Base-by-base conservation (phyloP, 2,113 vertebrate genomes). In the Phrynosoma blainvillii region DNA sequence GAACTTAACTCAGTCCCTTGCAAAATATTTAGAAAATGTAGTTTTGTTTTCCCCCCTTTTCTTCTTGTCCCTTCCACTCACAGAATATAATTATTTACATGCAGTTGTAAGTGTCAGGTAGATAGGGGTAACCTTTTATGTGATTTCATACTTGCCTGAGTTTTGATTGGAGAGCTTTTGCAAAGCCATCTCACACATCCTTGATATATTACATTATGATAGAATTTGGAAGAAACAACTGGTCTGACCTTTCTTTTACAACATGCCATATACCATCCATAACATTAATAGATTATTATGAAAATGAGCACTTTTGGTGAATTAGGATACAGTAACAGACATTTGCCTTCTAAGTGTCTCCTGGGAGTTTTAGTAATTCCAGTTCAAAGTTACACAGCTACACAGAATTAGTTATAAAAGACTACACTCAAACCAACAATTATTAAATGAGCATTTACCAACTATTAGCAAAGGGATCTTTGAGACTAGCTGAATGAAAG, bases 221-320 rank as follows among this genome's bases (percentile, higher is more conserved):
- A 65, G 40, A 85, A 56, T 23, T 0, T 4, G 66, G 52, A 40
- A 82, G 88, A 86, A 21, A 0, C 66, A 86, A 89, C 36, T 84
- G 2, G 70, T 76, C 66, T 88, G 80, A 89, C 54, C 75, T 93
- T 93, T 90, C 42, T 89, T 92, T 91, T 88, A 82, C 23, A 82
- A 56, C 30, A 30, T 54, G 16, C 30, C 78, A 6, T 62, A 73
- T 42, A 36, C 25, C 59, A 52, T 0, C 2, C 66, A 13, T 47
- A 83, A 42, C 36, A 59, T 42, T 88, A 93, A 91, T 42, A 89
- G 56, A 84, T 85, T 87, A 90, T 40, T 88, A 76, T 30, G n/a
- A 74, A 92, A 92, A 88, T 74, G 70, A 5, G 8, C 81, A 77
- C 42, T 32, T 40, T 66, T 66, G 56, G 30, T 89, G 66, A 91